Conservation (phyloP, 2,113 vertebrate species). For the Urocitellus parryii region DNA sequence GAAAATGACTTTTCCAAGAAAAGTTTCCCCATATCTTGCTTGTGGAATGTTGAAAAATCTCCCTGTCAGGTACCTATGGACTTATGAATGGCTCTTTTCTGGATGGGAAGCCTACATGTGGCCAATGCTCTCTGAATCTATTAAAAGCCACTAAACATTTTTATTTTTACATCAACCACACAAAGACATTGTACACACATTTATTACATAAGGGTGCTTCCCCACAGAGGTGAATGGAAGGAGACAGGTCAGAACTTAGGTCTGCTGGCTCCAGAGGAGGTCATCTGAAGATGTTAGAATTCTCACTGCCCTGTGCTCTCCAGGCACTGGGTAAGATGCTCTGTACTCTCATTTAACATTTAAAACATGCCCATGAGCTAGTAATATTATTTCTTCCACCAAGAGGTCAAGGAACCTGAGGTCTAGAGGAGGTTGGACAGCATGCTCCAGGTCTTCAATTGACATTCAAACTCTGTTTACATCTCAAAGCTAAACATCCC, state of each 20-base stretch:
- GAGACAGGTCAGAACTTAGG: background rate
- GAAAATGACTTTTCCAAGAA: conserved; percentile 48
- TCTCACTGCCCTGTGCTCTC: background rate
- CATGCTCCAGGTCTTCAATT: background rate
- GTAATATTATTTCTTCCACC: background rate
- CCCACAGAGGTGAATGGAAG: background rate
- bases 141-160: background rate
- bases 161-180: background rate
- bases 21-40: background rate
- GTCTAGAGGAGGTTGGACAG: background rate
- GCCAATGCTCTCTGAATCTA: background rate
- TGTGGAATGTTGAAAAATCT: background rate
- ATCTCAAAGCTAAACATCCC: background rate
- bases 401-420: background rate
- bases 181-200: background rate
- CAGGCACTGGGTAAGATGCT: background rate
- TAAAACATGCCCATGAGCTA: background rate
- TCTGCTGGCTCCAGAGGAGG: background rate
- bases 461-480: background rate
- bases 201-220: background rate
- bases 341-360: background rate
- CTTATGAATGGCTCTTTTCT: background rate
- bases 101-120: background rate
- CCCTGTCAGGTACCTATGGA: no score
- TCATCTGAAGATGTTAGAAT: background rate